Evolutionary conservation across 1,140 invertebrate species (phyloP), one percentile per base, ranked within the genome.

Genomic region (Drosophila sechellia): DNA sequence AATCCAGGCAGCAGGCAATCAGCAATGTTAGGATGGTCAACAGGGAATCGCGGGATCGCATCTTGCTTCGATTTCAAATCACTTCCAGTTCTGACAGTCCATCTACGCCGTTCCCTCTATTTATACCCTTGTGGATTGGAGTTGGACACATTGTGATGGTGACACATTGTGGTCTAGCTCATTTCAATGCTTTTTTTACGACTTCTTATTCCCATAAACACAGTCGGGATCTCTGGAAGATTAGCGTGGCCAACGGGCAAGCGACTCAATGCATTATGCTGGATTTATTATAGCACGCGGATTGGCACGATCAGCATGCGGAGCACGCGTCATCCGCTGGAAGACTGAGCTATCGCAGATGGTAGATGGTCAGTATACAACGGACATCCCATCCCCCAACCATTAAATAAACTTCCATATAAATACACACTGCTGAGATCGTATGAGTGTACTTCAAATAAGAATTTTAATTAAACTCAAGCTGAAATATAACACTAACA

Each of bases 121-220:
- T 89, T 89, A 89, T 89, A 89, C 83, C 78, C 74, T 70, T 70
- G 59, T 31, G 15, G 35, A 49, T 25, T 63, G 25, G 45, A 35
- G 39, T 39, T 52, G 60, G 46, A 27, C 22, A 22, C 35, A 13
- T 22, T 22, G 31, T 31, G 31, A 17, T 22, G 69, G 81, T 86
- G 83, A 86, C 83, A 89, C 84, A 86, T 83, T 83, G 43, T 49
- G 60, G 54, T 79, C 71, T 71, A 71, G 66, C 64, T 35, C 17
- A 34, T 48, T 42, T 58, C 53, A 81, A 83, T 86, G 59, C 55
- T 64, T 79, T 77, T 54, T 42, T 40, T 50, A 61, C 45, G 72
- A 46, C 50, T 68, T 69, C 27, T 52, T 69, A 53, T 34, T 35
- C 70, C 64, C 77, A 80, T 79, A 55, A 63, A 75, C 48, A 37